Evolutionary conservation across 2,888 invertebrate genomes (phyloP).

Genomic region (Sympetrum striolatum): DNA sequence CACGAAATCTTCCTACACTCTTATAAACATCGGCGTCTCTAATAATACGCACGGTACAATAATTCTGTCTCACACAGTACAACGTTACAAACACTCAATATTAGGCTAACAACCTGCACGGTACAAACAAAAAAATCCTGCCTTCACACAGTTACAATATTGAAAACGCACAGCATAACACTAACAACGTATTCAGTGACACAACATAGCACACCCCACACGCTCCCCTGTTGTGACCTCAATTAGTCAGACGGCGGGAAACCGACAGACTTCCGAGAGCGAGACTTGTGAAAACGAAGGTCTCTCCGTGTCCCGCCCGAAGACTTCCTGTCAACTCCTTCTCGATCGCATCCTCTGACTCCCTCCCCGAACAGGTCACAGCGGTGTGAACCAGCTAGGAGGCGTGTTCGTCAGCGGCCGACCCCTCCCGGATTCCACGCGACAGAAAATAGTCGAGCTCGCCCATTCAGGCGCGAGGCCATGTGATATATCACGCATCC

Average conservation of each 20-base stretch:
- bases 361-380: conserved; percentile 87
- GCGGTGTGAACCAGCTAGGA: conserved; percentile 98
- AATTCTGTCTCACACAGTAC: too few relatives aligned
- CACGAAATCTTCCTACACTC: too few relatives aligned
- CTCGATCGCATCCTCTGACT: conserved; percentile 56
- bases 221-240: background rate
- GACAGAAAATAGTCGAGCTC: conserved; percentile 96
- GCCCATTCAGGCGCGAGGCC: conserved; percentile 95
- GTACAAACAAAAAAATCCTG: too few relatives aligned
- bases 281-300: background rate
- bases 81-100: too few relatives aligned
- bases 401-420: conserved; percentile 98
- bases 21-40: too few relatives aligned
- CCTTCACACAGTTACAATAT: too few relatives aligned
- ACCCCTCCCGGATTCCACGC: conserved; percentile 91
- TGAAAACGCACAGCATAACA: too few relatives aligned
- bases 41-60: too few relatives aligned
- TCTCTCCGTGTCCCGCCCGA: too few relatives aligned
- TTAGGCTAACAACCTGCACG: too few relatives aligned
- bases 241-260: background rate
- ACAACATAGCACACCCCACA: background rate
- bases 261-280: background rate
- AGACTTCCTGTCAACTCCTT: too few relatives aligned
- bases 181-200: background rate
- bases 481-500: conserved; percentile 96